Base-by-base conservation (phyloP, 2,888 invertebrate species). In the Pocota personata region DNA sequence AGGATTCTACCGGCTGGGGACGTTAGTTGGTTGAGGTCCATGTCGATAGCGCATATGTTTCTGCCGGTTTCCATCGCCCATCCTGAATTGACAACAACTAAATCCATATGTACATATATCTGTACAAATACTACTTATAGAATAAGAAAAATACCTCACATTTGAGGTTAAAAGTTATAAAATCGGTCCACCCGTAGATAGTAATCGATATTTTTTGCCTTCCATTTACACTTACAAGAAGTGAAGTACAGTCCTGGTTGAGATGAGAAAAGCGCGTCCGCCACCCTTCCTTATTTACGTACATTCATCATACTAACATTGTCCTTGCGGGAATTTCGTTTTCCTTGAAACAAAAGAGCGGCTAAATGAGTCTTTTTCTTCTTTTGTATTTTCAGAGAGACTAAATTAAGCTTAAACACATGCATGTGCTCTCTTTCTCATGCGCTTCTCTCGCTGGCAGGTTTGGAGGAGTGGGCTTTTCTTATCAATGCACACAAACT, bases 291-390 rank as follows among this genome's bases (percentile, higher is more conserved):
- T 35, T 64, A 58, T 77, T 64, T 66, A 71, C 73, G 75, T 79
- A 52, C 46, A 67, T 84, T 75, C 69, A 84, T 84, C 75, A 71
- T 75, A 75, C 69, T 71, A 84, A 76, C 79, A 76, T 84, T 82
- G 86, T 86, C 86, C 82, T 86, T 82, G 86, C 72, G 76, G 76
- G 77, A 76, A 77, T 72, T 84, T 67, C 71, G 76, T 67, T 77
- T 77, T 80, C 60, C 66, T 82, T 77, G 55, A 77, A 71, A 86
- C 76, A 77, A 86, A 86, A 86, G 86, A 86, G 86, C 67, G 62
- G 66, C 57, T 76, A 55, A 80, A 66, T 66, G 50, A 55, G 35
- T 46, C 66, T 6, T 73, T 66, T 50, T 64, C 12, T 40, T 43
- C 6, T 50, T 27, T 62, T 30, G 4, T 52, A 37, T 40, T 48